These are phyloP conservation scores for Brachypodius melanocephalos DNA, from an alignment of 2,113 vertebrate species.

Conservation along the genomic window DNA sequence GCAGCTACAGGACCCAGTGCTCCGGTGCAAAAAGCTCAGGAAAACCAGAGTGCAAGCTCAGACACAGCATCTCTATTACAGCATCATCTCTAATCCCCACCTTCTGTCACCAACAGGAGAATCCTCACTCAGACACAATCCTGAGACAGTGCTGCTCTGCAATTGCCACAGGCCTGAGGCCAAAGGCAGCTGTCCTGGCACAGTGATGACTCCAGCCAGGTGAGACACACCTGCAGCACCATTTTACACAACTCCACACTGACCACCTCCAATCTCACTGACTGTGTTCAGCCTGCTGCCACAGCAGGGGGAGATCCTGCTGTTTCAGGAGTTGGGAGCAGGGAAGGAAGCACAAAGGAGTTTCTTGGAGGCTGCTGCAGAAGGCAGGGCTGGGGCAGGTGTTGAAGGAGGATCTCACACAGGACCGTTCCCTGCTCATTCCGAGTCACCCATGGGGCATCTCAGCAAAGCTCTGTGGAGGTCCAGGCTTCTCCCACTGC, in stretches of 20 bases:
- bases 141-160: rapidly evolving
- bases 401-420: neutral
- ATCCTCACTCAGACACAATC: rapidly evolving
- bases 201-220: rapidly evolving
- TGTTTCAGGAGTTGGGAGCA: rapidly evolving
- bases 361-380: neutral
- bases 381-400: rapidly evolving
- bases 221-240: rapidly evolving
- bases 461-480: rapidly evolving
- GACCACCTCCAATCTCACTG: neutral
- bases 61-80: neutral
- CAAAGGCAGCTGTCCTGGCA: neutral
- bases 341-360: rapidly evolving
- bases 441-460: rapidly evolving
- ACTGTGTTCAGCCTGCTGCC: neutral
- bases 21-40: neutral
- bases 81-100: neutral
- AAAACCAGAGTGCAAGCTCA: rapidly evolving
- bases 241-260: rapidly evolving
- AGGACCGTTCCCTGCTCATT: rapidly evolving
- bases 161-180: neutral
- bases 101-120: neutral
- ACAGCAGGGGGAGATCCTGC: rapidly evolving
- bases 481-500: neutral
- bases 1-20: neutral